A percentile compares a stretch with the other conserved stretches of the same genome.
Evolutionary conservation across 2,113 vertebrate species (phyloP).

Genomic region (Illadopsis cleaveri): DNA sequence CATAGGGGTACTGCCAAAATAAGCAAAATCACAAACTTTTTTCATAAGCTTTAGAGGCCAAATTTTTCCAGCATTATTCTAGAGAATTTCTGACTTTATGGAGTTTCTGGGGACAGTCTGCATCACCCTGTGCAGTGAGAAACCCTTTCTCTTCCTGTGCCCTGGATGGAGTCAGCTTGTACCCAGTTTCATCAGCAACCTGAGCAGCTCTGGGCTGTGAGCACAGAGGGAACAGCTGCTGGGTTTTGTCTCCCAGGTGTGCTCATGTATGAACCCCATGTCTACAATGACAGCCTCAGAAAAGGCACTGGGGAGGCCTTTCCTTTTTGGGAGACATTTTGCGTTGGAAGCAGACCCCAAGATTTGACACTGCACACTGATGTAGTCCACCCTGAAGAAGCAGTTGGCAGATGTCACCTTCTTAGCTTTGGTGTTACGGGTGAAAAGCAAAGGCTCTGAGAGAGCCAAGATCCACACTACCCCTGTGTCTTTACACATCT

Average conservation of each 20-base stretch:
- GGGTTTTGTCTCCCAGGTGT: background rate
- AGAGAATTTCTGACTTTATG: background rate
- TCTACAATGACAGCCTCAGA: background rate
- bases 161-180: background rate
- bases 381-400: background rate
- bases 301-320: background rate
- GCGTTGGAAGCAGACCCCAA: background rate
- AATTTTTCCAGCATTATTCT: background rate
- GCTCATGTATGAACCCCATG: rapidly evolving
- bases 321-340: background rate
- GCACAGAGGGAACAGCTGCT: background rate
- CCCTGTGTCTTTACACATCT: background rate
- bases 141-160: background rate
- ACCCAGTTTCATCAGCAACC: background rate
- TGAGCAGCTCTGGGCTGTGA: background rate
- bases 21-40: background rate
- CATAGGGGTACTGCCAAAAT: background rate
- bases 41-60: background rate
- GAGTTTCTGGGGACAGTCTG: background rate
- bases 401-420: background rate
- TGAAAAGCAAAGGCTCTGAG: background rate
- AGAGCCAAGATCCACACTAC: rapidly evolving
- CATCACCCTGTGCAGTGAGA: background rate
- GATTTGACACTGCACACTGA: background rate
- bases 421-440: rapidly evolving